These are phyloP conservation scores for Pimpla rufipes DNA, from an alignment of 2,888 invertebrate genomes.

Conservation along the genomic window DNA sequence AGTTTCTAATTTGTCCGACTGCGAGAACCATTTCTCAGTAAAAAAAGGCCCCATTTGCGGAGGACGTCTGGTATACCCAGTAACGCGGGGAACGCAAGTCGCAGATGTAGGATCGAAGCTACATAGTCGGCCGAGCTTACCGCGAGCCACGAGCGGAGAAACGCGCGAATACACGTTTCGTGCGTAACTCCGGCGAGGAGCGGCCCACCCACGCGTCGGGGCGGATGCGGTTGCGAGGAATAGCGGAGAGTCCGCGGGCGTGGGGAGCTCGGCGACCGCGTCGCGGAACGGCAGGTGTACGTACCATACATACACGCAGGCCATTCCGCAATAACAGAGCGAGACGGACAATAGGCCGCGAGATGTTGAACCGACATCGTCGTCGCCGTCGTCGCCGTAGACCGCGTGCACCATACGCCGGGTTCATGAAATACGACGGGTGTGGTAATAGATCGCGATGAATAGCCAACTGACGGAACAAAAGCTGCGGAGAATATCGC, in stretches of 20 bases:
- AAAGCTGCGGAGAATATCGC: not conserved
- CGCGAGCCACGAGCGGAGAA: conserved; percentile 26
- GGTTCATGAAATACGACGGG: conserved; percentile 64
- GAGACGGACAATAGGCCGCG: not conserved
- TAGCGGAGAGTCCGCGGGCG: conserved; percentile 44
- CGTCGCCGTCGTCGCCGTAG: conserved; percentile 1
- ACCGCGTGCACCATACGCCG: conserved; percentile 36
- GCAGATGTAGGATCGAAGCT: not conserved
- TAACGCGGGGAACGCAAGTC: conserved; percentile 12
- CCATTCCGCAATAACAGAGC: conserved; percentile 28
- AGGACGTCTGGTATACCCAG: not conserved
- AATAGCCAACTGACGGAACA: conserved; percentile 49
- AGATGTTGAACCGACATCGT: conserved; percentile 34
- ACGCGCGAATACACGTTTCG: conserved; percentile 65
- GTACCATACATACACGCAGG: conserved; percentile 5
- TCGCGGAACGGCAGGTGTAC: conserved; percentile 58
- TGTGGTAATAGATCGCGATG: conserved; percentile 70
- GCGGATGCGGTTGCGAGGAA: conserved; percentile 51
- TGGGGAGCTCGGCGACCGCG: conserved; percentile 70
- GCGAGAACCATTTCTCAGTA: too few relatives aligned
- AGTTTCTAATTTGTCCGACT: too few relatives aligned
- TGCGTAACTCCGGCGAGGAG: conserved; percentile 77
- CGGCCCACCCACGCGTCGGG: conserved; percentile 76
- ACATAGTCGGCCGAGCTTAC: not conserved
- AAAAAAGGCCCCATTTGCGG: too few relatives aligned